Evolutionary conservation across 2,797 vertebrate genomes (phyloP).

Genomic region (Sebastes itinus): DNA sequence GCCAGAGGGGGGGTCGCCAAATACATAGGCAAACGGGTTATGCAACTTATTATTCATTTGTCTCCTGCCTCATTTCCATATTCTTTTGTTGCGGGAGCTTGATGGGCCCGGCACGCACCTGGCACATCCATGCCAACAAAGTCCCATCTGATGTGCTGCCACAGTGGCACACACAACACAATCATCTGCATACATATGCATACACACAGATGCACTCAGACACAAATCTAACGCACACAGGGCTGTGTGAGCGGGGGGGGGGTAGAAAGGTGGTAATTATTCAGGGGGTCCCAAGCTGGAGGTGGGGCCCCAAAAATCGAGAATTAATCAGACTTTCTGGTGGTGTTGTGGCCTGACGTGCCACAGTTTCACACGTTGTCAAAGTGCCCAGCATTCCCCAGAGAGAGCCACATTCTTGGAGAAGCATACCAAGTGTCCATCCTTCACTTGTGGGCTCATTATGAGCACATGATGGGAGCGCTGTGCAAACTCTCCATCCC

Average conservation of each 20-base stretch:
- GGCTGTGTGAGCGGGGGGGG: not conserved
- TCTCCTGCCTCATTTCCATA: slow-evolving; percentile 68
- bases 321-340: not conserved
- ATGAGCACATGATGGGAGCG: slow-evolving; percentile 29
- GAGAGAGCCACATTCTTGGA: slow-evolving; percentile 16
- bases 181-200: slow-evolving; percentile 38
- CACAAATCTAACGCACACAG: slow-evolving; percentile 6
- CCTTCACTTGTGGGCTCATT: slow-evolving; percentile 37
- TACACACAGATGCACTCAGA: not conserved
- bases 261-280: slow-evolving; percentile 22
- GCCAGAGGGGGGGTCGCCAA: slow-evolving; percentile 8
- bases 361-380: slow-evolving; percentile 33
- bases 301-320: slow-evolving; percentile 2
- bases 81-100: slow-evolving; percentile 74
- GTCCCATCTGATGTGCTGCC: slow-evolving; percentile 54
- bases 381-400: slow-evolving; percentile 27
- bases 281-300: slow-evolving; percentile 15
- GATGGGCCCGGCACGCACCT: slow-evolving; percentile 63
- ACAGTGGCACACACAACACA: slow-evolving; percentile 30
- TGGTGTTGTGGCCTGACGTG: not conserved
- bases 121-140: slow-evolving; percentile 54
- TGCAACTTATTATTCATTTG: slow-evolving; percentile 78
- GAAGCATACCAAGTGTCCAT: slow-evolving; percentile 36
- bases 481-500: slow-evolving; percentile 37
- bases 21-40: slow-evolving; percentile 56